A percentile compares a stretch with the other conserved stretches of the same genome.
phyloP scores from a whole-genome alignment of 2,888 invertebrate species.

The Machimus rusticus region DNA sequence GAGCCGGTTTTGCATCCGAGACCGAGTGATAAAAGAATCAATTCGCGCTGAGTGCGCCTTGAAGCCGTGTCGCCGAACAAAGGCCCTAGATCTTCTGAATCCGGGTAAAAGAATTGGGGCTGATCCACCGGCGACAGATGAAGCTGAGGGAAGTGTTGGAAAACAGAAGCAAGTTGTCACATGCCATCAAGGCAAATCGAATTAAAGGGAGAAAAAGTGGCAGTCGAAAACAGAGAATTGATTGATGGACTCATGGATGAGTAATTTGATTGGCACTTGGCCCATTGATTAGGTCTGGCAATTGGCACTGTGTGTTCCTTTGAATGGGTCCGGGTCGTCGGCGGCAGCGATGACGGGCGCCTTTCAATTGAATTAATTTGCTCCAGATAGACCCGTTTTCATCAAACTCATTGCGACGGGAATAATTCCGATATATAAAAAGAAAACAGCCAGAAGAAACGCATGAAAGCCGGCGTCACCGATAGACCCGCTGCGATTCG shows the following conservation, averaged over 20 bases:
- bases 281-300: conserved; percentile 34
- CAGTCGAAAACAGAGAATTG: conserved; percentile 30
- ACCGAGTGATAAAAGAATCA: neutral
- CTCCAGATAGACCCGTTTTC: conserved; percentile 9
- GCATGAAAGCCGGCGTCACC: conserved; percentile 17
- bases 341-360: neutral
- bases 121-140: neutral
- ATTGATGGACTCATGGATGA: conserved; percentile 45
- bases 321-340: neutral
- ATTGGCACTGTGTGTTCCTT: conserved; percentile 5
- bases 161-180: neutral
- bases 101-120: neutral
- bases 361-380: conserved; percentile 38
- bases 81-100: neutral
- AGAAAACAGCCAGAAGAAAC: neutral
- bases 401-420: neutral
- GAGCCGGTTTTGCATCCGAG: neutral
- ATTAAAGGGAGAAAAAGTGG: conserved; percentile 3
- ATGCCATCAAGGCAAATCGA: conserved; percentile 7
- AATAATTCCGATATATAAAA: neutral
- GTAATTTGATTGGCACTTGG: conserved; percentile 45
- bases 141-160: neutral
- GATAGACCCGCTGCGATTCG: conserved; percentile 6
- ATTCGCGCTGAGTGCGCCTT: neutral
- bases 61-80: neutral